A percentile compares a stretch with the other conserved stretches of the same genome.
phyloP scores from a whole-genome alignment of 2,888 invertebrate genomes.

The Diogma glabrata region DNA sequence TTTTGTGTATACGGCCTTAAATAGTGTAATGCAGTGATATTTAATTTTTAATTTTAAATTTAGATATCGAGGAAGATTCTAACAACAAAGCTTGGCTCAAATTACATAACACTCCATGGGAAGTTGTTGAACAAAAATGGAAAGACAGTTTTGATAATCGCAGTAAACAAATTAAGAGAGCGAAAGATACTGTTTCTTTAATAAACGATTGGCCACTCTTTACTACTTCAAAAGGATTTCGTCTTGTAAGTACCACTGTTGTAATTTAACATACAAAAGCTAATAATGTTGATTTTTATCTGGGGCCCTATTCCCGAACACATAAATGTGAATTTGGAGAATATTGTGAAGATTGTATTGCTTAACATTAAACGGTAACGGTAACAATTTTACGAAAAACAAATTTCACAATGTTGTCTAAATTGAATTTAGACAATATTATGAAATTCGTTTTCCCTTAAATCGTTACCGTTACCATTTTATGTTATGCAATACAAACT shows the following conservation, averaged over 20 bases:
- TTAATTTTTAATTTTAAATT: neutral
- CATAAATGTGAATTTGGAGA: no score
- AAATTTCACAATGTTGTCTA: no score
- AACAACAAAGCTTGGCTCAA: neutral
- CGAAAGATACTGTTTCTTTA: neutral
- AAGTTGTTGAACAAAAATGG: neutral
- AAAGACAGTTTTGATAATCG: neutral
- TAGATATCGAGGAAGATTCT: neutral
- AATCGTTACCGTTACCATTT: no score
- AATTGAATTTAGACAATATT: no score
- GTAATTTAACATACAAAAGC: no score
- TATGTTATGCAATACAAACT: no score
- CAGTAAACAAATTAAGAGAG: neutral
- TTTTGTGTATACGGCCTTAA: neutral
- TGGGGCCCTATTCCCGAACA: no score
- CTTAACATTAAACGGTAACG: no score
- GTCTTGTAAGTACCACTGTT: conserved; percentile 2
- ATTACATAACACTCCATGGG: neutral
- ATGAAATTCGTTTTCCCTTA: no score
- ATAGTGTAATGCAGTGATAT: neutral
- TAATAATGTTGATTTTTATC: no score
- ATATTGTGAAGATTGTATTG: no score
- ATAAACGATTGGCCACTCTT: neutral
- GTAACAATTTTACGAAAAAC: no score
- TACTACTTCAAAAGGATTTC: neutral